A percentile compares a stretch with the other conserved stretches of the same genome.
phyloP scores from a whole-genome alignment of 2,888 invertebrate genomes.

The Stenodema calcarata region DNA sequence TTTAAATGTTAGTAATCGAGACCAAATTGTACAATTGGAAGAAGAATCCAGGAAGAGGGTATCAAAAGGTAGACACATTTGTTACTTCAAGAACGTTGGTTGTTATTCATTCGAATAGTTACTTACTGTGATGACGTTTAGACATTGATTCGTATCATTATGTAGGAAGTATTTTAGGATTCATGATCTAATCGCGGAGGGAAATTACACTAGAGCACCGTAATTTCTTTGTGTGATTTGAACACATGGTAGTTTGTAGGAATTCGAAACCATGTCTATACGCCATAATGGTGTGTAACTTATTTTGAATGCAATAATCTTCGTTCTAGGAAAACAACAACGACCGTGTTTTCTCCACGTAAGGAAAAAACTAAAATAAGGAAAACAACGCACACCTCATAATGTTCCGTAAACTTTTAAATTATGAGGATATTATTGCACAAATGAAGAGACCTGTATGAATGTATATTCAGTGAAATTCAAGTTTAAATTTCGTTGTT shows the following conservation, averaged over 20 bases:
- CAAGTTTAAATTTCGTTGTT: no score
- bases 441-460: no score
- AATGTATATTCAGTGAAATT: no score
- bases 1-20: not conserved
- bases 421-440: no score
- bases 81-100: not conserved
- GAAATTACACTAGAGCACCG: slow-evolving; percentile 18
- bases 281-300: no score
- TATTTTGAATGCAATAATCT: no score
- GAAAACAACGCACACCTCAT: not conserved
- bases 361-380: not conserved
- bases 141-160: not conserved
- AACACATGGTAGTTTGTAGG: not conserved
- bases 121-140: not conserved
- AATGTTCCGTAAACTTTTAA: not conserved
- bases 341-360: no score
- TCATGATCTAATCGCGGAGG: not conserved
- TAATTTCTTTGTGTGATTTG: slow-evolving; percentile 1
- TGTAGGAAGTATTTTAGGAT: not conserved
- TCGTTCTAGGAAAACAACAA: no score
- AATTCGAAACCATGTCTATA: no score
- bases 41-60: no score
- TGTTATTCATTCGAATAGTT: not conserved
- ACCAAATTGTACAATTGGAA: not conserved
- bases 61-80: no score